Evolutionary conservation across 2,888 invertebrate species (phyloP).

Genomic region (Lamellibrachia columna): DNA sequence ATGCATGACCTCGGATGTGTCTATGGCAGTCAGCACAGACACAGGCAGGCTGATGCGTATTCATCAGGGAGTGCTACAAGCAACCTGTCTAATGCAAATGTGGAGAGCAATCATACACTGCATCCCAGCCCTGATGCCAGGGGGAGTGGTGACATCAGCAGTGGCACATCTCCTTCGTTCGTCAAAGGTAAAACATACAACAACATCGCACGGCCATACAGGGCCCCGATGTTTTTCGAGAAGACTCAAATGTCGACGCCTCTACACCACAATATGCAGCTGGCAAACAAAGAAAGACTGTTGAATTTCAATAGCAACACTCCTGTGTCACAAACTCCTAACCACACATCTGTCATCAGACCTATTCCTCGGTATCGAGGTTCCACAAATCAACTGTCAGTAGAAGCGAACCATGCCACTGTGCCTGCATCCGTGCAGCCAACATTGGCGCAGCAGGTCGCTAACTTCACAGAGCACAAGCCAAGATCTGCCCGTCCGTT

Average conservation of each 20-base stretch:
- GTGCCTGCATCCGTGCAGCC: not conserved
- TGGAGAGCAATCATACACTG: not conserved
- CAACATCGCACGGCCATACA: conserved; percentile 1
- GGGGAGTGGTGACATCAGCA: not conserved
- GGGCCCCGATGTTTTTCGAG: not conserved
- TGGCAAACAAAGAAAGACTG: not conserved
- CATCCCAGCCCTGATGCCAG: not conserved
- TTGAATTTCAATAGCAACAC: not conserved
- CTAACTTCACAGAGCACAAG: not conserved
- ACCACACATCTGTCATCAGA: not conserved
- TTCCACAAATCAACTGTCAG: not conserved
- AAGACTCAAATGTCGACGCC: not conserved
- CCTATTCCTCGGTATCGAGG: not conserved
- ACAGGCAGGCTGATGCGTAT: not conserved
- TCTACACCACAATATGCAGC: not conserved
- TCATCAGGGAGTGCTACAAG: not conserved
- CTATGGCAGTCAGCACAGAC: not conserved
- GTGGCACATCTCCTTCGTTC: not conserved
- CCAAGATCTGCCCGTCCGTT: not conserved
- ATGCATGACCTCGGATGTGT: not conserved
- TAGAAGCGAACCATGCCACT: not conserved
- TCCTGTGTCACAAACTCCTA: not conserved
- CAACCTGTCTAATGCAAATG: not conserved
- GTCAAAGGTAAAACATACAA: not conserved
- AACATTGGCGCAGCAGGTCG: not conserved